phyloP scores from a whole-genome alignment of 2,797 vertebrate genomes.

The Sebastes kiyomatsui region DNA sequence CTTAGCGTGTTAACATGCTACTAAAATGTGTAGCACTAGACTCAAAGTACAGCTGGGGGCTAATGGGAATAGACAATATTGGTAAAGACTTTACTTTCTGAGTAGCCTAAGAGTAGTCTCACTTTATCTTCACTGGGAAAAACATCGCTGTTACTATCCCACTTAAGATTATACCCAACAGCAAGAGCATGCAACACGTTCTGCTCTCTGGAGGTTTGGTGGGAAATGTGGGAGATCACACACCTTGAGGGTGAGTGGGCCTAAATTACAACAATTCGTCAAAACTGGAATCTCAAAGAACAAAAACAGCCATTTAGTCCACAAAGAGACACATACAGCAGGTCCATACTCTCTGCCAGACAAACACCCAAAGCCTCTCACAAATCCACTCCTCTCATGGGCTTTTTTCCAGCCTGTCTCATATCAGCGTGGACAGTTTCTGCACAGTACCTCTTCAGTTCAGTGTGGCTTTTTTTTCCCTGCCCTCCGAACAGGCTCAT shows the following conservation, averaged over 20 bases:
- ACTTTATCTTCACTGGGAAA: not conserved
- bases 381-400: not conserved
- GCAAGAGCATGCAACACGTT: not conserved
- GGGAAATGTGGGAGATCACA: not conserved
- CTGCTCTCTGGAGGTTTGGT: not conserved
- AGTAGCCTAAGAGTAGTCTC: not conserved
- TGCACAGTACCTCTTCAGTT: not conserved
- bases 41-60: not conserved
- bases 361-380: not conserved
- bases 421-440: not conserved
- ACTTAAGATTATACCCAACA: not conserved
- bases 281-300: not conserved
- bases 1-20: not conserved
- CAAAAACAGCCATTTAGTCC: not conserved
- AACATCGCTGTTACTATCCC: not conserved
- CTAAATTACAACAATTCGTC: not conserved
- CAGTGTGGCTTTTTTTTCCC: not conserved
- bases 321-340: not conserved
- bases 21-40: too few relatives aligned
- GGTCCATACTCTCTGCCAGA: not conserved
- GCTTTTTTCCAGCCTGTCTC: not conserved
- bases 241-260: not conserved
- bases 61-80: not conserved
- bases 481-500: not conserved
- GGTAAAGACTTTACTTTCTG: not conserved